A percentile compares a stretch with the other conserved stretches of the same genome.
phyloP scores from a whole-genome alignment of 1,140 invertebrate genomes.

The Drosophila sp. region DNA sequence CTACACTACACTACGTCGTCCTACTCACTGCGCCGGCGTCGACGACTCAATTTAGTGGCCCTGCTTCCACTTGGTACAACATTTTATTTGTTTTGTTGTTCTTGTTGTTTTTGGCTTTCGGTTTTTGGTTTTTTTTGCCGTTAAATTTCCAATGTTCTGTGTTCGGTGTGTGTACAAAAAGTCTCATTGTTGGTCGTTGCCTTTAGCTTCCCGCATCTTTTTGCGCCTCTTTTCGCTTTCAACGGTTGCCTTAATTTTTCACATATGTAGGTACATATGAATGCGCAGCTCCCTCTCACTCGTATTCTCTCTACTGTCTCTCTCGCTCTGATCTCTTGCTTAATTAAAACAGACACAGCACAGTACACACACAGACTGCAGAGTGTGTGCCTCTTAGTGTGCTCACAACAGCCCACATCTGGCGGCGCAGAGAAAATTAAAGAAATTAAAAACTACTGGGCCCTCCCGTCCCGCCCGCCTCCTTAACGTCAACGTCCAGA shows the following conservation, averaged over 20 bases:
- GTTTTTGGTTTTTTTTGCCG: slow-evolving; percentile 34
- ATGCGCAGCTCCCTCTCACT: slow-evolving; percentile 20
- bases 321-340: slow-evolving; percentile 35
- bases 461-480: slow-evolving; percentile 27
- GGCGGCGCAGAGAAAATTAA: slow-evolving; percentile 66
- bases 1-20: slow-evolving; percentile 18
- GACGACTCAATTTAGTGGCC: slow-evolving; percentile 75
- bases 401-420: slow-evolving; percentile 67
- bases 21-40: slow-evolving; percentile 67
- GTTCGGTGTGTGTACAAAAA: slow-evolving; percentile 33
- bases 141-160: slow-evolving; percentile 59
- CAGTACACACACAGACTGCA: not conserved
- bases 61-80: slow-evolving; percentile 32
- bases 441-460: slow-evolving; percentile 72
- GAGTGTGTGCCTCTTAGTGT: slow-evolving; percentile 40
- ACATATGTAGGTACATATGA: slow-evolving; percentile 55
- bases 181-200: slow-evolving; percentile 56
- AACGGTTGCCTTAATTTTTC: slow-evolving; percentile 76
- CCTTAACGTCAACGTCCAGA: slow-evolving; percentile 28
- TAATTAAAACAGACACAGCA: slow-evolving; percentile 76
- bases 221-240: slow-evolving; percentile 62
- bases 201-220: slow-evolving; percentile 71
- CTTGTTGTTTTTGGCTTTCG: slow-evolving; percentile 1
- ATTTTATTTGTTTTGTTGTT: slow-evolving; percentile 15
- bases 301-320: not conserved